These are phyloP conservation scores for Scaptomyza tumidula DNA, from an alignment of 2,888 invertebrate species.

Conservation along the genomic window DNA sequence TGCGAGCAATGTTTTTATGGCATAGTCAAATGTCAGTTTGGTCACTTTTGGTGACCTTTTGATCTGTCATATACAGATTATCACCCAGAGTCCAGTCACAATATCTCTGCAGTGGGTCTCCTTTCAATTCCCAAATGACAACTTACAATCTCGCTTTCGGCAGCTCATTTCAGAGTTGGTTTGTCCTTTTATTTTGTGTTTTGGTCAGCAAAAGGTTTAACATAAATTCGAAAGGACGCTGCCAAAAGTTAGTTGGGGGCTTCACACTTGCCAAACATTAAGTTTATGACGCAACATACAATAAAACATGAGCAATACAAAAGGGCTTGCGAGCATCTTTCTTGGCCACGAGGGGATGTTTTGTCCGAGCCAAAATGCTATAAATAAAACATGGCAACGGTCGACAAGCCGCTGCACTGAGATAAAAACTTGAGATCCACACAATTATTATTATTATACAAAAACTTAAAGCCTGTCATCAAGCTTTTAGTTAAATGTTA, in stretches of 20 bases:
- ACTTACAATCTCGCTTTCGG: slow-evolving; percentile 60
- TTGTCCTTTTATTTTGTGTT: slow-evolving; percentile 32
- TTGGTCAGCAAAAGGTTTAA: slow-evolving; percentile 73
- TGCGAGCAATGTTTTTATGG: slow-evolving; percentile 19
- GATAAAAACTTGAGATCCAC: background rate
- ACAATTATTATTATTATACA: no score
- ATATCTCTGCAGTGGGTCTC: slow-evolving; percentile 37
- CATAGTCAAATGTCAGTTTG: slow-evolving; percentile 24
- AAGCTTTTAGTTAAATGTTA: no score
- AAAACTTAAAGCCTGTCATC: no score
- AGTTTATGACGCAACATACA: slow-evolving; percentile 79
- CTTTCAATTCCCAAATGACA: slow-evolving; percentile 58
- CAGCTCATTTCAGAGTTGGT: slow-evolving; percentile 42
- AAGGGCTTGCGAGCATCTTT: slow-evolving; percentile 47
- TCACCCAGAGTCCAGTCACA: slow-evolving; percentile 46
- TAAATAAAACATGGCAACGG: slow-evolving; percentile 77
- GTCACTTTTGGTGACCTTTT: slow-evolving; percentile 15
- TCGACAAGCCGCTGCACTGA: slow-evolving; percentile 10
- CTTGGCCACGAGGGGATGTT: slow-evolving; percentile 73
- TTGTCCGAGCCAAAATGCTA: slow-evolving; percentile 60
- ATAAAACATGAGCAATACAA: slow-evolving; percentile 67
- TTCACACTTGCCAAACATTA: slow-evolving; percentile 78
- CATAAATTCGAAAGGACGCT: slow-evolving; percentile 59
- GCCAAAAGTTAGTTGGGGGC: slow-evolving; percentile 8
- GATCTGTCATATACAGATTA: slow-evolving; percentile 65